Base-by-base conservation (phyloP, 2,888 invertebrate genomes). In the Aleiodes alternator region DNA sequence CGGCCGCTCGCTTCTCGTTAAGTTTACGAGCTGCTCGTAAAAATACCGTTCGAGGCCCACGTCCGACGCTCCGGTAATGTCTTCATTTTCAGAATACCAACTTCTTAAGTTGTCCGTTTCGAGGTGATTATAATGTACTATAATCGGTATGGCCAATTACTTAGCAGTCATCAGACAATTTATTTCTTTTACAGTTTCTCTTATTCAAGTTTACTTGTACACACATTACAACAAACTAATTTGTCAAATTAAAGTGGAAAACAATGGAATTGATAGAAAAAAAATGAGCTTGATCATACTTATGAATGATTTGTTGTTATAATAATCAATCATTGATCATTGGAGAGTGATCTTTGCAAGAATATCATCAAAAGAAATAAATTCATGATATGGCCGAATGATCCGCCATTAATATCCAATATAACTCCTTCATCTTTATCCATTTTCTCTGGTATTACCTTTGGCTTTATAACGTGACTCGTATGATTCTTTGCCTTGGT, bases 21-120 rank as follows among this genome's bases (percentile, higher is more conserved):
- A 89, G 83, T 89, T 89, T 89, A 89, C 89, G 89, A 89, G 87
- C 84, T 34, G 84, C 88, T 89, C 89, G 89, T 89, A 89, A 89
- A 89, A 89, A 89, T 89, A 87, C 87, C 87, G 86, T 88, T 86
- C 85, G 82, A 82, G 79, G 79, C 78, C 72, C 79, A 73, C 78
- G 78, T 79, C 64, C 76, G 56, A 78, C 82, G 82, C 77, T 76
- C 81, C 79, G 81, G 85, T 88, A 87, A 89, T 88, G 88, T 88
- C 89, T 88, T 88, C 88, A 89, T 88, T 88, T 83, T 82, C 80
- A 79, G 78, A 81, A 85, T 84, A 83, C 85, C 80, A 82, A 83
- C 83, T 79, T 84, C 83, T 84, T 85, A 83, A 82, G 81, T 82
- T 84, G 69, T 82, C 83, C 76, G 78, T 78, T 75, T 71, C 75